Conservation (phyloP, 2,888 invertebrate species). For the Phyto melanocephala region DNA sequence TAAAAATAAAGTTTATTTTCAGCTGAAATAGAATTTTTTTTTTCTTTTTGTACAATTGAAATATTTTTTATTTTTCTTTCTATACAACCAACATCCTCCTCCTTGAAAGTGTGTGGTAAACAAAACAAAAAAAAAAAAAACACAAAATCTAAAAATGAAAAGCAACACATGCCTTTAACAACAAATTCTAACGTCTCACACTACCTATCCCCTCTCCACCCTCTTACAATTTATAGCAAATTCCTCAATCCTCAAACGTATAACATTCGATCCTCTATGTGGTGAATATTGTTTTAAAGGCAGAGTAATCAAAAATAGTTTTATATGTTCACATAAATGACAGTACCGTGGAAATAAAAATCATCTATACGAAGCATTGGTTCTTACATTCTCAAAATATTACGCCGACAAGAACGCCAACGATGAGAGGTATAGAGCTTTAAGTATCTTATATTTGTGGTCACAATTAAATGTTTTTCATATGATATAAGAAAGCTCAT, state of each 20-base stretch:
- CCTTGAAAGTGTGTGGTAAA: conserved; percentile 57
- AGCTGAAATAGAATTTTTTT: conserved; percentile 17
- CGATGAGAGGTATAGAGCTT: too few species aligned
- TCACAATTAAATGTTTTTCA: too few species aligned
- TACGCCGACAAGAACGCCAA: too few species aligned
- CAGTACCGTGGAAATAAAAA: too few species aligned
- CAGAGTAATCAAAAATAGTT: not conserved
- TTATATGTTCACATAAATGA: not conserved
- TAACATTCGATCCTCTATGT: conserved; percentile 15
- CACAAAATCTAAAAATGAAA: not conserved
- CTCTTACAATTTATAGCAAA: not conserved
- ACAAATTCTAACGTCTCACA: not conserved
- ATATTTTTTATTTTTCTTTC: conserved; percentile 21
- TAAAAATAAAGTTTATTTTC: conserved; percentile 62
- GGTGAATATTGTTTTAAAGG: not conserved
- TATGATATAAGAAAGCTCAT: too few species aligned
- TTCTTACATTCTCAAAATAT: too few species aligned
- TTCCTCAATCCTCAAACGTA: not conserved
- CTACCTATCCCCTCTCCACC: not conserved
- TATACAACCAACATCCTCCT: conserved; percentile 53
- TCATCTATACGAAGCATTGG: too few species aligned
- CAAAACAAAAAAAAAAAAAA: conserved; percentile 10
- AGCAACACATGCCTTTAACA: conserved; percentile 22
- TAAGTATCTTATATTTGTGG: too few species aligned
- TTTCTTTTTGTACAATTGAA: not conserved